A percentile compares a stretch with the other conserved stretches of the same genome.
phyloP scores from a whole-genome alignment of 2,113 vertebrate genomes.

The Semnornis frantzii region DNA sequence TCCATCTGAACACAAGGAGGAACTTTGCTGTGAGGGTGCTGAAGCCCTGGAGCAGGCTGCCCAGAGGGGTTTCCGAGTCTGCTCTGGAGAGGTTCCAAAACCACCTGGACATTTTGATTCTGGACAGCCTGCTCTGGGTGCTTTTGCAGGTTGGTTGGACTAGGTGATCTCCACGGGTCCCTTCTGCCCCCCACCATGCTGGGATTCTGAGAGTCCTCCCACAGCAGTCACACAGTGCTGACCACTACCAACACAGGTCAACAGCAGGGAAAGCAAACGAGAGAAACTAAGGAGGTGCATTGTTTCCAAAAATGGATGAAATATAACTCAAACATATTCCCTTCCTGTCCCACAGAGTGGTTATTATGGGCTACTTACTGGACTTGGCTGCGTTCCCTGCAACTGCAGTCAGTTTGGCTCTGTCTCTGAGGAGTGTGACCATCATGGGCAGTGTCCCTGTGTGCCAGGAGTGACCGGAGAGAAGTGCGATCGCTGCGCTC shows the following conservation, averaged over 20 bases:
- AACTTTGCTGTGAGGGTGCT: not conserved
- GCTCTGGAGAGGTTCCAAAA: too few relatives aligned
- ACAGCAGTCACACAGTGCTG: not conserved
- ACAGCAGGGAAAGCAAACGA: not conserved
- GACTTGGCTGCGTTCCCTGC: conserved; percentile 82
- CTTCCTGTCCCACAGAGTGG: conserved; percentile 75
- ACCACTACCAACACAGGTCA: not conserved
- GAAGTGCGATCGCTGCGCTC: conserved; percentile 85
- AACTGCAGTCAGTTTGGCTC: conserved; percentile 84
- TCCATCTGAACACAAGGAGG: not conserved
- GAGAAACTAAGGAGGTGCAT: not conserved
- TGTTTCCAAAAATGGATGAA: not conserved
- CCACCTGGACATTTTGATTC: too few relatives aligned
- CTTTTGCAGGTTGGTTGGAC: not conserved
- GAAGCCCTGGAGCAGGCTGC: not conserved
- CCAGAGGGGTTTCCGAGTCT: too few relatives aligned
- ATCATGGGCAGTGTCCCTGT: conserved; percentile 85
- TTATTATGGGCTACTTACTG: conserved; percentile 81
- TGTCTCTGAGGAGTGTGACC: conserved; percentile 74
- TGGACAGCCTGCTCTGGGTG: not conserved
- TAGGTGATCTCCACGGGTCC: not conserved
- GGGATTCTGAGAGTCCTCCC: not conserved
- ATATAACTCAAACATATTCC: not conserved
- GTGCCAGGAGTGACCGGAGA: conserved; percentile 80
- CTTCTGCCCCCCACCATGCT: not conserved